Percentiles rank a stretch among this genome's conserved stretches.
Conservation (phyloP, 2,797 vertebrate genomes). For the Anabacerthia variegaticeps region DNA sequence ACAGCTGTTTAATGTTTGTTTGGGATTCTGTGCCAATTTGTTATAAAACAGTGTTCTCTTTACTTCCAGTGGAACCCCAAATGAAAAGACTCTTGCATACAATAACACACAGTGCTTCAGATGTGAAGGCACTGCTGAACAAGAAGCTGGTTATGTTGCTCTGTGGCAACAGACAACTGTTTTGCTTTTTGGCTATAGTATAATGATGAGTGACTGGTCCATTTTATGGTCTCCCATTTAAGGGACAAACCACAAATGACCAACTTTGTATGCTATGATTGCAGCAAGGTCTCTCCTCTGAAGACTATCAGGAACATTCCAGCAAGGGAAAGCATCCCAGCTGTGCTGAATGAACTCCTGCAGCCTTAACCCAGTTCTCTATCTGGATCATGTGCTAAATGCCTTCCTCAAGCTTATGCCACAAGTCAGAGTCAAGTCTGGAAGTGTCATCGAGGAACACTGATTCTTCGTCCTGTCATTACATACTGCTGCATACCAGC, state of each 20-base stretch:
- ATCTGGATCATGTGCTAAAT: not conserved
- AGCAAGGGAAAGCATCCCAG: not conserved
- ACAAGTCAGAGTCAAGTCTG: not conserved
- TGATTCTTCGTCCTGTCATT: not conserved
- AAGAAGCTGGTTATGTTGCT: not conserved
- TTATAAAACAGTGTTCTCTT: not conserved
- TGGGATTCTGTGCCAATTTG: not conserved
- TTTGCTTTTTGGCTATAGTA: not conserved
- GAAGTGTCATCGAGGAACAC: not conserved
- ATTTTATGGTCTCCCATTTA: not conserved
- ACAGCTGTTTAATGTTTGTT: not conserved
- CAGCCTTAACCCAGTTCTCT: not conserved
- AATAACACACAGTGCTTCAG: not conserved
- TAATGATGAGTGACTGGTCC: not conserved
- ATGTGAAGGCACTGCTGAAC: not conserved
- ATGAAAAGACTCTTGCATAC: not conserved
- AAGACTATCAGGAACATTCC: not conserved
- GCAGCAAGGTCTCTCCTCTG: not conserved
- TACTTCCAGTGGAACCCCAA: not conserved
- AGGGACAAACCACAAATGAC: not conserved
- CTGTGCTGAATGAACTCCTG: not conserved
- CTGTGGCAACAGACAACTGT: not conserved
- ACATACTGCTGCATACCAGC: not conserved
- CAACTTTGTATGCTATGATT: not conserved
- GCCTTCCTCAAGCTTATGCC: not conserved